Conservation (phyloP, 2,797 vertebrate genomes). For the Ibycter americanus region DNA sequence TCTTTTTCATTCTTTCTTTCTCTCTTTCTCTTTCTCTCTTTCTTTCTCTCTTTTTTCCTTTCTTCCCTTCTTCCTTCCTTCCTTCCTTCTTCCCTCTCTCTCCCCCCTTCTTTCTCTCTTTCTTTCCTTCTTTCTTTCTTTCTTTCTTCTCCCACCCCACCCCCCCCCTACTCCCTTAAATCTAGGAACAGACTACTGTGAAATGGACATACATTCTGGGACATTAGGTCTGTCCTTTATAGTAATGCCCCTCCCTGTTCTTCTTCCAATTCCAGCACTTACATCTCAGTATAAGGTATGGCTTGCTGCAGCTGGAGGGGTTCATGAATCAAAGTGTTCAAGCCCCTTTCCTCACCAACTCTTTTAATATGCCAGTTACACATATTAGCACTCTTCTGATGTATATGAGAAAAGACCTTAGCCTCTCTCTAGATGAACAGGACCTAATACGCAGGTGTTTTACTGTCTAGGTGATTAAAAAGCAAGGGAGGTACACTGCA, state of each 20-base stretch:
- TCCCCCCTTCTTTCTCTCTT: too few species aligned
- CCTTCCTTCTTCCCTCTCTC: too few species aligned
- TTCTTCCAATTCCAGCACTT: neutral
- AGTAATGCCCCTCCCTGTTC: neutral
- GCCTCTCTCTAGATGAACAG: neutral
- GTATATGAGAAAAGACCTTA: neutral
- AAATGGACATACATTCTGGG: neutral
- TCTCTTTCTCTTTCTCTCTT: too few species aligned
- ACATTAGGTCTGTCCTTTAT: neutral
- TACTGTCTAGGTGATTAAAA: neutral
- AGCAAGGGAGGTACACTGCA: neutral
- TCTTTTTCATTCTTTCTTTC: neutral
- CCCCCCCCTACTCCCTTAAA: too few species aligned
- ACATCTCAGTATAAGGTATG: neutral
- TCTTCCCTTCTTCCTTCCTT: too few species aligned
- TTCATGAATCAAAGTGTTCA: neutral
- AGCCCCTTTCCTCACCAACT: neutral
- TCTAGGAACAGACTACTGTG: neutral
- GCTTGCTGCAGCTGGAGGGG: neutral
- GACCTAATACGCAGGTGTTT: neutral
- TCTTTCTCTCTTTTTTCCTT: rapidly evolving
- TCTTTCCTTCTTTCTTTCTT: too few species aligned
- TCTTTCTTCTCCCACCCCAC: too few species aligned
- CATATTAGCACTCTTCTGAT: neutral
- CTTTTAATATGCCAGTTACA: neutral